phyloP scores from a whole-genome alignment of 2,113 vertebrate species.

The Sylvietta virens region DNA sequence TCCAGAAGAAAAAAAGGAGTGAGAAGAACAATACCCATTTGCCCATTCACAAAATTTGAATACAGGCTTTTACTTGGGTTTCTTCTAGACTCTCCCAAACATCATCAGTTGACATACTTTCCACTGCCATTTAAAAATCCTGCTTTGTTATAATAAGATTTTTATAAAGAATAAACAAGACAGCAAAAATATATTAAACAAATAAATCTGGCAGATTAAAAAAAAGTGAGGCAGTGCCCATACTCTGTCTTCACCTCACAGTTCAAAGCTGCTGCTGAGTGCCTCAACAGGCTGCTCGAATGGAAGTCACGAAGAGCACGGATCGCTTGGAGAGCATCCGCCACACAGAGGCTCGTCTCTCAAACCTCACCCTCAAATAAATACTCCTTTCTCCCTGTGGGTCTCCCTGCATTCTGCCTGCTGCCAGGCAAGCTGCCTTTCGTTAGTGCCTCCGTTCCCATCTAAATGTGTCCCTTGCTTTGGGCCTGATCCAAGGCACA shows the following conservation, averaged over 20 bases:
- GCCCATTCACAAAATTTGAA: neutral
- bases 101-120: neutral
- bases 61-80: neutral
- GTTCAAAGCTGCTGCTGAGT: neutral
- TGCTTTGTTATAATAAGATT: neutral
- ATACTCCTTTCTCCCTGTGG: neutral
- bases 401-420: neutral
- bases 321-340: neutral
- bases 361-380: neutral
- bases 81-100: neutral
- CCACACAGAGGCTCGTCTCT: fast-evolving
- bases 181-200: neutral
- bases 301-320: neutral
- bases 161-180: neutral
- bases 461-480: neutral
- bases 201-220: neutral
- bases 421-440: neutral
- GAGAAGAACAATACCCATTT: neutral
- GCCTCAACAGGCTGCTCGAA: neutral
- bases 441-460: neutral
- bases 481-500: neutral
- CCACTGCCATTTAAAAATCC: neutral
- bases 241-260: neutral
- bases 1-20: neutral
- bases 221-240: neutral